A percentile compares a stretch with the other conserved stretches of the same genome.
These are phyloP conservation scores for Limnephilus auricula DNA, from an alignment of 2,888 invertebrate genomes.

Conservation along the genomic window DNA sequence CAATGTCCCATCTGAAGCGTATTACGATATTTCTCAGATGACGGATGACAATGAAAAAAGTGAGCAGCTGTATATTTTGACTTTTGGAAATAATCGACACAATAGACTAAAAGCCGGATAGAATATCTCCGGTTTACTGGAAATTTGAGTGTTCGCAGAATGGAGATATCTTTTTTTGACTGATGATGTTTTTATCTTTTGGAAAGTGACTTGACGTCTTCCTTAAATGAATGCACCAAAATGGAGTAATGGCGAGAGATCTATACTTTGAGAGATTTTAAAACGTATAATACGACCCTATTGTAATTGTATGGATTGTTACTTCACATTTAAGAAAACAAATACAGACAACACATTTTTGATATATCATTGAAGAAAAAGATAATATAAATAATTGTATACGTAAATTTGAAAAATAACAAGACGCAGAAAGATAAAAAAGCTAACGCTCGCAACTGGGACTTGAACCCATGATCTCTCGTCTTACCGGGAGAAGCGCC, in stretches of 20 bases:
- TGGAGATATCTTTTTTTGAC: not conserved
- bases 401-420: no score
- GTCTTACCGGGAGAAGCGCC: no score
- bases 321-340: not conserved
- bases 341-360: no score
- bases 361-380: no score
- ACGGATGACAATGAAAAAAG: conserved; percentile 28
- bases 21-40: conserved; percentile 47
- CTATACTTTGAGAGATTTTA: not conserved
- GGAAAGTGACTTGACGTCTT: not conserved
- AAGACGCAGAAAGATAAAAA: no score
- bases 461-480: no score
- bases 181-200: conserved; percentile 26
- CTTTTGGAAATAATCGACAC: conserved; percentile 40
- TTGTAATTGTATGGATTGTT: not conserved
- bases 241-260: not conserved
- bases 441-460: no score
- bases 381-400: no score
- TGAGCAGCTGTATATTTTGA: conserved; percentile 54
- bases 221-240: not conserved
- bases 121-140: conserved; percentile 40
- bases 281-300: not conserved
- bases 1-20: conserved; percentile 35
- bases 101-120: conserved; percentile 28
- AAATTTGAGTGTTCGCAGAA: conserved; percentile 17